Evolutionary conservation across 2,113 vertebrate species (phyloP), one percentile per base, ranked within the genome.

Genomic region (Mellivora capensis): DNA sequence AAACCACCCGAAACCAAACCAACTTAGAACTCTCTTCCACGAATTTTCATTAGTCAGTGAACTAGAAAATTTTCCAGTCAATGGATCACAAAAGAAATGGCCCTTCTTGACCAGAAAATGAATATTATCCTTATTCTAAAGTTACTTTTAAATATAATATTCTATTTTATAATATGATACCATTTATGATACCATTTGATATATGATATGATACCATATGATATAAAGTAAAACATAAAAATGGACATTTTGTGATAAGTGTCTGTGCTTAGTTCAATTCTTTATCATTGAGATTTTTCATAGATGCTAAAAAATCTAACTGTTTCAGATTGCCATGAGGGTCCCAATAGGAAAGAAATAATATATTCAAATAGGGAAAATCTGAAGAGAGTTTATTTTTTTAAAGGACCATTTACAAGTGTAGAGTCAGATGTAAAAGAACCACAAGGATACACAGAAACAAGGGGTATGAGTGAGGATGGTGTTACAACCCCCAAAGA

Each of bases 131-230:
- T 97, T 82, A 97, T 93, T 85, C 34, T 76, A 74, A 94, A 84
- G 69, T 67, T 79, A 96, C 64, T 91, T 95, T 95, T 79, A 93
- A 94, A 71, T 67, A 44, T 86, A 91, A 83, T 59, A 69, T 94
- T 74, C 44, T 27, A 54, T 92, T 97, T 74, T 83, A 49, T 59
- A 52, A 90, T 80, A 77, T n/a, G n/a, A n/a, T n/a, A n/a, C n/a
- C n/a, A n/a, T n/a, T 64, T 79, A 81, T 69, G 74, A 31, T 64
- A 34, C 34, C n/a, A 69, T 91, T 85, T 93, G 59, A 97, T 94
- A 90, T 18, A 54, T 18, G 52, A 54, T 18, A 18, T 54, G 52
- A 18, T 54, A 54, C 17, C 5, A 54, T 54, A 52, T 86, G 18
- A 91, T 80, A 57, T 8, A 29, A 95, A 14, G 14, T 57, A 97